Conservation (phyloP, 2,797 vertebrate genomes). For the Falco naumanni region DNA sequence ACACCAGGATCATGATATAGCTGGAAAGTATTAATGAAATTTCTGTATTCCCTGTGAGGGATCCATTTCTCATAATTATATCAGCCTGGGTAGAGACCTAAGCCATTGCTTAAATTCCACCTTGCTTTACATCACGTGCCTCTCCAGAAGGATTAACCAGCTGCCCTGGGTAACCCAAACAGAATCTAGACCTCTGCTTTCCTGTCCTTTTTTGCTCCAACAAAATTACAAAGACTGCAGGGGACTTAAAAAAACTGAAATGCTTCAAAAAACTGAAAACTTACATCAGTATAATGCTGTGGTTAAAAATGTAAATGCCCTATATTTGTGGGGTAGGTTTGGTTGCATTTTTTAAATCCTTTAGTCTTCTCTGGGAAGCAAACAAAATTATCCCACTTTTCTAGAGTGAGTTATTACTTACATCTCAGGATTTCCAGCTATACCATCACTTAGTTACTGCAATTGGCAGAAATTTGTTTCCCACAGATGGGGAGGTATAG, state of each 20-base stretch:
- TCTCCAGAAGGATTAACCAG: neutral
- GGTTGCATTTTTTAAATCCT: neutral
- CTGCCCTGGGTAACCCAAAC: neutral
- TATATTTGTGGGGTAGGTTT: neutral
- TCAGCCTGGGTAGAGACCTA: neutral
- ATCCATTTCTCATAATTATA: conserved; percentile 5
- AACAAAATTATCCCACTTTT: neutral
- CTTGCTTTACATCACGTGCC: neutral
- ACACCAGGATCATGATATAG: neutral
- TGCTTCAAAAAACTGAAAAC: neutral
- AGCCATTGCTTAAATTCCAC: neutral
- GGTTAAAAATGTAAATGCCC: neutral
- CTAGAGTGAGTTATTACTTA: neutral
- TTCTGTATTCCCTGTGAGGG: neutral
- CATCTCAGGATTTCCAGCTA: neutral
- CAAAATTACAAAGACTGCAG: neutral
- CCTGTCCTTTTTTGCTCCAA: neutral
- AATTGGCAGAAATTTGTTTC: neutral
- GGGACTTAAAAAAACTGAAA: neutral
- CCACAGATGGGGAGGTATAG: neutral
- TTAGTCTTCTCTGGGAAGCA: neutral
- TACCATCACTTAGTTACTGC: neutral
- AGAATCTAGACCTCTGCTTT: neutral
- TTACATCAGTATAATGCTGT: neutral
- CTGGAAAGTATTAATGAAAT: neutral